Evolutionary conservation across 2,113 vertebrate genomes (phyloP).

Genomic region (Ceratotherium simum): DNA sequence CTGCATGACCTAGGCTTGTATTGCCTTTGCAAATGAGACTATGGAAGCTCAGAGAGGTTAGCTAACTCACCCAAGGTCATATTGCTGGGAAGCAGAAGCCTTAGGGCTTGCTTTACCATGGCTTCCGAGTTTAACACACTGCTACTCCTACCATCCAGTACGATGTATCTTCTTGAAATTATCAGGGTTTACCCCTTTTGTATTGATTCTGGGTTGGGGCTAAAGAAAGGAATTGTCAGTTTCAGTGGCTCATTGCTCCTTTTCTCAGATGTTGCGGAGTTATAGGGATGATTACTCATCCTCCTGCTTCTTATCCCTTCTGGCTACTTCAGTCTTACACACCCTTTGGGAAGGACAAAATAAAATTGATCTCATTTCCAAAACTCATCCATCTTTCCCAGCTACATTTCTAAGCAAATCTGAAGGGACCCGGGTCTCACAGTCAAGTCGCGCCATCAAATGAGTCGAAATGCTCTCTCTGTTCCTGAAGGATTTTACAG

Average conservation of each 20-base stretch:
- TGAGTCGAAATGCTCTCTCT: neutral
- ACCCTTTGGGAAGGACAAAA: neutral
- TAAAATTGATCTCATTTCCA: neutral
- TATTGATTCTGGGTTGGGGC: neutral
- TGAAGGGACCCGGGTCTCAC: neutral
- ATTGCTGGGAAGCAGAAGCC: neutral
- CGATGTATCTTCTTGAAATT: neutral
- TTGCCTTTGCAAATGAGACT: neutral
- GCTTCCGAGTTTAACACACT: neutral
- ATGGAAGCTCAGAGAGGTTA: neutral
- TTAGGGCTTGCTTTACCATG: neutral
- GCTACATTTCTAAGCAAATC: constrained; percentile 14
- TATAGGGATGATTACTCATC: neutral
- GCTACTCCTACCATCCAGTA: neutral
- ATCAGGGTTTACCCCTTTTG: neutral
- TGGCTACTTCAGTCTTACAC: neutral
- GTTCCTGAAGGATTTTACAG: neutral
- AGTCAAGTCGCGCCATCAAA: neutral
- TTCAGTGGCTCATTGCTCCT: neutral
- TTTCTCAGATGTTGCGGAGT: neutral
- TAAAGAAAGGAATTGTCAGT: neutral
- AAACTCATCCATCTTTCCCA: neutral
- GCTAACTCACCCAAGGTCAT: neutral
- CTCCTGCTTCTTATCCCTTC: neutral
- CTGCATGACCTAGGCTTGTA: neutral